Evolutionary conservation across 2,888 invertebrate genomes (phyloP), one percentile per base, ranked within the genome.

Genomic region (Pinctada fucata): DNA sequence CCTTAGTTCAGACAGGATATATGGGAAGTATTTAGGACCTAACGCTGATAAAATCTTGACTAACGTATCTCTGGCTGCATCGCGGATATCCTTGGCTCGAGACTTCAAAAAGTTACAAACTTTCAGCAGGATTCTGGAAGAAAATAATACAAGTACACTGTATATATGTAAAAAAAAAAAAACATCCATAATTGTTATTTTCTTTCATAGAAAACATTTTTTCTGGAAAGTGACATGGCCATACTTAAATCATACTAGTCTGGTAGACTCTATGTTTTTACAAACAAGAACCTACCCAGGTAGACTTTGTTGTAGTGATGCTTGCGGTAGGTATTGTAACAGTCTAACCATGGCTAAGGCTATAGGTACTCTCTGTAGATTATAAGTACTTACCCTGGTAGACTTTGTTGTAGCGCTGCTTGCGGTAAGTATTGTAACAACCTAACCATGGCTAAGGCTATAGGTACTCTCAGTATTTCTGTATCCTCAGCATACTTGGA

Each of bases 311-410:
- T 96, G 95, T 75, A 98, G 91, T 79, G 96, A 93, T 80, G 94
- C 94, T 74, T 95, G 94, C 47, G 99, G 98, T 70, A 99, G 93
- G 86, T 96, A 95, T 90, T 98, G 97, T 83, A 99, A 93, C 45
- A 99, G 92, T 91, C 98, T 98, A 0, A 99, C 97, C 76, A 98
- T 94, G 0, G 99, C 98, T 76, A 99, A 93, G 0, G 98, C 97
- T 79, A 99, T 95, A 0, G 99, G 99, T 5, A 99, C 96, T 71
- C 97, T 94, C 82, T 96, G 93, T 31, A 31, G 31, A 31, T 31
- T 31, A 1, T 31, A 31, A 31, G 31, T 31, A 92, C 94, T 94
- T 93, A 96, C 97, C 97, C 96, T 75, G 97, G 95, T 73, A 98
- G 93, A 92, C 97, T 96, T 76, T 94, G 93, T 65, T 96, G 95